Evolutionary conservation across 1,140 invertebrate genomes (phyloP), one percentile per base, ranked within the genome.

Genomic region (Dufourea novaeangliae): DNA sequence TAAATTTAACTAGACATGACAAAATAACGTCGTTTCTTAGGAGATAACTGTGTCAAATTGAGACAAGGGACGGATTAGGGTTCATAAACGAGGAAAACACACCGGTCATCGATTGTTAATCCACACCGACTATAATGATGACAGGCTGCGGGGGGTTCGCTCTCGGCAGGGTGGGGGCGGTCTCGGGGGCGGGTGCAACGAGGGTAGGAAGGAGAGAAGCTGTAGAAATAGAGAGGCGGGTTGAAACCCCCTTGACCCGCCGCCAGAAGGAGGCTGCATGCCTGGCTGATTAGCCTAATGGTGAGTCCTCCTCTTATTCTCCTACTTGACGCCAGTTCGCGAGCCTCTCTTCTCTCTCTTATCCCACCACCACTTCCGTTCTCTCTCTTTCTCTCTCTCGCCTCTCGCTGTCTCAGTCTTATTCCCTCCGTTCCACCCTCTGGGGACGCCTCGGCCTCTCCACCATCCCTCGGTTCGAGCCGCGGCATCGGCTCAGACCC

Each of bases 271-370:
- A 85, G 79, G 84, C 84, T 82, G 83, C 81, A 87, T 88, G 88
- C 88, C 86, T 90, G 82, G 85, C 88, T 91, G 88, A 91, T 91
- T 92, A 92, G 90, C 89, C 88, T 92, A 91, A 92, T 92, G 90
- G 89, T 90, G 87, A 90, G 85, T 86, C 81, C 87, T 89, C 83
- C 86, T 88, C 87, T 90, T 89, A 80, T 88, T 89, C 86, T 89
- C 67, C 83, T 90, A 91, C 89, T 92, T 89, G 89, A 89, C 86
- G 90, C 89, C 90, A 91, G 88, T 83, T 61, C 73, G 52, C 68
- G 76, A 41, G 44, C 59, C 66, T 69, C 62, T 67, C 63, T 76
- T 62, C 69, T 81, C 70, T 76, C 77, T 77, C 79, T 71, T 75
- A 54, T 70, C 68, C 52, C 29, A 56, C 64, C 56, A 20, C 41